Conservation (phyloP, 2,888 invertebrate species). For the Sesia bembeciformis region DNA sequence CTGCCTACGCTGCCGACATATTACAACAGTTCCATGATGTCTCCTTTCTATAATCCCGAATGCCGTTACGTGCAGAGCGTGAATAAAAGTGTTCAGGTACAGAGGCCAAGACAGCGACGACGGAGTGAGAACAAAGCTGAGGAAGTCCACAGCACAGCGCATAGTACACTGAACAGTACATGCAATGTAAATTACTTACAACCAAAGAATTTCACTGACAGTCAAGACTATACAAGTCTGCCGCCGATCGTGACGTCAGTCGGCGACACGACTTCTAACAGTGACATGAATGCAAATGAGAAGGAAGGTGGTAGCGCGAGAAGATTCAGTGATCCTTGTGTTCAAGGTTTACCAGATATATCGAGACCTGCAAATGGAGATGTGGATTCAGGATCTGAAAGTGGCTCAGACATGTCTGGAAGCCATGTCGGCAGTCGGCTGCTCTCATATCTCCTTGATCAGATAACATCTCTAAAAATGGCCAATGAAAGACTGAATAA, state of each 20-base stretch:
- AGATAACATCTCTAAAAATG: slow-evolving; percentile 81
- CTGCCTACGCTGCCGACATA: slow-evolving; percentile 76
- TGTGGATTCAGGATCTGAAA: slow-evolving; percentile 68
- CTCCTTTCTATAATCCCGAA: slow-evolving; percentile 40
- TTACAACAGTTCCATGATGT: slow-evolving; percentile 49
- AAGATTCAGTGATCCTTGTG: slow-evolving; percentile 80
- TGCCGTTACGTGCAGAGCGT: slow-evolving; percentile 45
- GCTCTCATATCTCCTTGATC: slow-evolving; percentile 79
- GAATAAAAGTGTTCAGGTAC: slow-evolving; percentile 48
- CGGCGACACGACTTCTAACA: slow-evolving; percentile 60
- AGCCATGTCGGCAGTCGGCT: slow-evolving; percentile 74
- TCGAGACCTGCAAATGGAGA: slow-evolving; percentile 60
- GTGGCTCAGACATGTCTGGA: slow-evolving; percentile 66
- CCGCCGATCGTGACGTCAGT: slow-evolving; percentile 79
- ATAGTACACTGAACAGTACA: slow-evolving; percentile 24
- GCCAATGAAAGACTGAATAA: slow-evolving; percentile 83
- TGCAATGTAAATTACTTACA: slow-evolving; percentile 40
- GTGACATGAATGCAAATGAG: slow-evolving; percentile 63
- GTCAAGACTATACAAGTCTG: slow-evolving; percentile 78
- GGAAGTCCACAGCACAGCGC: slow-evolving; percentile 36
- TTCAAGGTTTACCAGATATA: slow-evolving; percentile 64
- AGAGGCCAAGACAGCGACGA: slow-evolving; percentile 42
- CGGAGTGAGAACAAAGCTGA: slow-evolving; percentile 43
- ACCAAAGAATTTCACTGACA: slow-evolving; percentile 55
- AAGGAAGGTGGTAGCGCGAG: slow-evolving; percentile 72